phyloP scores from a whole-genome alignment of 2,888 invertebrate genomes.

The Torymus auratus region DNA sequence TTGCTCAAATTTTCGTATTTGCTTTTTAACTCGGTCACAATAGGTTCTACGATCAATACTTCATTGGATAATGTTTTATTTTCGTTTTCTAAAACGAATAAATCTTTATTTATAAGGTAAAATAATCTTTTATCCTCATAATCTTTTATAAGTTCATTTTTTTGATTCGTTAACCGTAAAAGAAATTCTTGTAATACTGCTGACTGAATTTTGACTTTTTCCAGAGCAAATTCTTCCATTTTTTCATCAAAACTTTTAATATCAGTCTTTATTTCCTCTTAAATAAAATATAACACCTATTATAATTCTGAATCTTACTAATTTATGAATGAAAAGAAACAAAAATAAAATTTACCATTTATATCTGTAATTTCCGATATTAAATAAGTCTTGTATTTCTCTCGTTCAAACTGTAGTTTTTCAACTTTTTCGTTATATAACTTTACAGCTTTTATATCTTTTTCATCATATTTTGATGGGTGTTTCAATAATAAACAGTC shows the following conservation, averaged over 20 bases:
- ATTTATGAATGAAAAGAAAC: neutral
- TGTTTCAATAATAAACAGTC: constrained; percentile 81
- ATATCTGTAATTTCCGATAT: constrained; percentile 84
- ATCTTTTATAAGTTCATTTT: constrained; percentile 30
- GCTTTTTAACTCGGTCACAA: constrained; percentile 62
- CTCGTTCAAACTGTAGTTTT: constrained; percentile 83
- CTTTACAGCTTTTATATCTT: constrained; percentile 83
- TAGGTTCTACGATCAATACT: constrained; percentile 60
- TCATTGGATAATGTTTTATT: constrained; percentile 65
- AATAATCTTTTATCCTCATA: constrained; percentile 5
- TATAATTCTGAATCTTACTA: constrained; percentile 8
- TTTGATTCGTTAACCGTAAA: constrained; percentile 77
- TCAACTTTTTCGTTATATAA: constrained; percentile 85
- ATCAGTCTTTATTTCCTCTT: constrained; percentile 72
- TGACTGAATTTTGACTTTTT: constrained; percentile 83
- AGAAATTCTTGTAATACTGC: constrained; percentile 84
- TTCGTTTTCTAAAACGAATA: constrained; percentile 71
- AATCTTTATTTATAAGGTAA: constrained; percentile 68
- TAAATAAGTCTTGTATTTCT: constrained; percentile 85
- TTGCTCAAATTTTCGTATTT: constrained; percentile 67
- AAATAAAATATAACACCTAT: constrained; percentile 70
- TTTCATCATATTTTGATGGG: constrained; percentile 84
- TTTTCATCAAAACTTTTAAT: constrained; percentile 81
- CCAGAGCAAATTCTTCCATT: constrained; percentile 78
- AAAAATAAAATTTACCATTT: constrained; percentile 67